Conservation (phyloP, 2,888 invertebrate genomes). For the Oscheius sp. region DNA sequence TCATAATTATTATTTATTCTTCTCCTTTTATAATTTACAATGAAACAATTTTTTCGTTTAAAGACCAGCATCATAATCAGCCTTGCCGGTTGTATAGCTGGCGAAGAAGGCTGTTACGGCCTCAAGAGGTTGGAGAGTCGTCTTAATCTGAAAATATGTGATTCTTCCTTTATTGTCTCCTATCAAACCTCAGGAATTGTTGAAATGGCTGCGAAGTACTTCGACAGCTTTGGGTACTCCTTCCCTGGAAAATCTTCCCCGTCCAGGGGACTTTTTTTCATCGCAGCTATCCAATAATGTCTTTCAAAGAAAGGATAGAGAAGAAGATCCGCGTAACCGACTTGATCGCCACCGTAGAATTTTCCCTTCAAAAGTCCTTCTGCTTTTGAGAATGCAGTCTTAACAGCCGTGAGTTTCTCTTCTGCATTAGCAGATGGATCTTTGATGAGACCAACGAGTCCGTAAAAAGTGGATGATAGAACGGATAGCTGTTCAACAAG, state of each 20-base stretch:
- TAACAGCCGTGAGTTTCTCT: slow-evolving; percentile 40
- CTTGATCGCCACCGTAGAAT: slow-evolving; percentile 48
- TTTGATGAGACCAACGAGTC: slow-evolving; percentile 34
- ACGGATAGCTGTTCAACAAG: slow-evolving; percentile 77
- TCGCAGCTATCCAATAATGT: slow-evolving; percentile 37
- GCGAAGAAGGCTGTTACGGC: slow-evolving; percentile 1
- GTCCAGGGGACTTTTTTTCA: slow-evolving; percentile 36
- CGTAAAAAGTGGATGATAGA: slow-evolving; percentile 41
- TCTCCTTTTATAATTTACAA: too few species aligned
- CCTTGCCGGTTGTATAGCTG: background rate
- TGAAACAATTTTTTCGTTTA: too few species aligned
- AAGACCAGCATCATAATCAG: slow-evolving; percentile 17
- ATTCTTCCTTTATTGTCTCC: background rate
- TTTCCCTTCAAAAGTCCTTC: slow-evolving; percentile 48
- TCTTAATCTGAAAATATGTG: background rate
- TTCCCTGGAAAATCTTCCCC: slow-evolving; percentile 39
- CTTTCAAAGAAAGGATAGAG: slow-evolving; percentile 60
- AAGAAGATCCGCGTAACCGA: slow-evolving; percentile 52
- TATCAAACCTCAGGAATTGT: slow-evolving; percentile 37
- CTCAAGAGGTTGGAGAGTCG: background rate
- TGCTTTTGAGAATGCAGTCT: slow-evolving; percentile 45
- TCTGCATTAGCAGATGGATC: slow-evolving; percentile 36
- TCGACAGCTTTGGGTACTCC: slow-evolving; percentile 45
- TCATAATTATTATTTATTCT: too few species aligned
- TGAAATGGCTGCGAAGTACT: slow-evolving; percentile 40